A percentile compares a stretch with the other conserved stretches of the same genome.
Conservation (phyloP, 2,888 invertebrate species). For the Hydroisotoma schaefferi region DNA sequence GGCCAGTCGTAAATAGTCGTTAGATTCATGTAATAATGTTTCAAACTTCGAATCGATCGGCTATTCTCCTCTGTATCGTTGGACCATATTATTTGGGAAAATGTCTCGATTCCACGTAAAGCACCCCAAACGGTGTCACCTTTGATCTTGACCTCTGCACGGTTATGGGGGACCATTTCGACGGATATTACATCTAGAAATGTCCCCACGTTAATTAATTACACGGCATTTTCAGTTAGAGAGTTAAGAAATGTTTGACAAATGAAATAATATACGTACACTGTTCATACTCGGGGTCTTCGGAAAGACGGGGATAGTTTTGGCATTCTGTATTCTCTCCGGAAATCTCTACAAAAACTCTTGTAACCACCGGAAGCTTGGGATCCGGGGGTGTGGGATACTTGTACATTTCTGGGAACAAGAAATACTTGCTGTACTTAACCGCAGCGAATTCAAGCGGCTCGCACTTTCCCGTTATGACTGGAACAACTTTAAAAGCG, state of each 20-base stretch:
- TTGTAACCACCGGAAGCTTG: constrained; percentile 15
- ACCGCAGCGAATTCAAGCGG: constrained; percentile 34
- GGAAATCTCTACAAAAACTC: constrained; percentile 18
- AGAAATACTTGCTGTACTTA: constrained; percentile 24
- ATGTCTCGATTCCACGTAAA: constrained; percentile 79
- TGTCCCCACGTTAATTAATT: background rate
- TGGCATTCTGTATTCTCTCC: constrained; percentile 22
- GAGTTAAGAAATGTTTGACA: background rate
- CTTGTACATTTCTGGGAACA: constrained; percentile 26
- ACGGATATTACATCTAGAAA: constrained; percentile 14
- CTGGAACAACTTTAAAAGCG: constrained; percentile 18
- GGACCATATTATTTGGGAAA: constrained; percentile 69
- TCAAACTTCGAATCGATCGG: background rate
- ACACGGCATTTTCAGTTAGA: background rate
- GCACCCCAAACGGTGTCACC: constrained; percentile 68
- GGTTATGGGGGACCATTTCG: background rate
- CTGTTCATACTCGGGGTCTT: constrained; percentile 25
- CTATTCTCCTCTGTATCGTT: constrained; percentile 10
- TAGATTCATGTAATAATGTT: constrained; percentile 19
- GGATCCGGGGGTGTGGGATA: constrained; percentile 16
- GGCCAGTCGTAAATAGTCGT: constrained; percentile 25
- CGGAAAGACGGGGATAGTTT: constrained; percentile 23
- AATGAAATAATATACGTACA: constrained; percentile 16
- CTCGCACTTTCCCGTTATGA: constrained; percentile 17
- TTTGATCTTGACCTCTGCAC: constrained; percentile 24